phyloP scores from a whole-genome alignment of 2,113 vertebrate species.

The Clinocottus analis region DNA sequence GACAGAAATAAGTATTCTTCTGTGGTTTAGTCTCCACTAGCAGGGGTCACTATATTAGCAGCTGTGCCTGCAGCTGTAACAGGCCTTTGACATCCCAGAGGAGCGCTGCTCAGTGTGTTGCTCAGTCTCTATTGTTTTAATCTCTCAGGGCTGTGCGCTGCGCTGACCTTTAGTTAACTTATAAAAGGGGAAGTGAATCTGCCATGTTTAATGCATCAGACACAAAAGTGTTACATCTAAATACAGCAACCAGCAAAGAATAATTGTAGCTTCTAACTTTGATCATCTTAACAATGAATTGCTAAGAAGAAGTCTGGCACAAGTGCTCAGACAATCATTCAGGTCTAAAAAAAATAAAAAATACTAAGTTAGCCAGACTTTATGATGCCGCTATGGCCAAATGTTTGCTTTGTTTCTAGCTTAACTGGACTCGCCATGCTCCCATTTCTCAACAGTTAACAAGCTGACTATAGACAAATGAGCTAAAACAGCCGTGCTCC shows the following conservation, averaged over 20 bases:
- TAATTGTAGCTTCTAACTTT: background rate
- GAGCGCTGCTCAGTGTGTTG: constrained; percentile 55
- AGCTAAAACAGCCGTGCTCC: too few relatives aligned
- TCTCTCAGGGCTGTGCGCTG: constrained; percentile 43
- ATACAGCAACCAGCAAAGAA: background rate
- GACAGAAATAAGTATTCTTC: constrained; percentile 35
- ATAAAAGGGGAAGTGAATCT: constrained; percentile 45
- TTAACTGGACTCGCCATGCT: background rate
- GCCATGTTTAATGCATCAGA: constrained; percentile 32
- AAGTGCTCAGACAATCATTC: background rate
- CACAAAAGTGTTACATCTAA: background rate
- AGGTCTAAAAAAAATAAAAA: background rate
- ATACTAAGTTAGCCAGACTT: background rate
- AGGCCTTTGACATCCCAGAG: constrained; percentile 59
- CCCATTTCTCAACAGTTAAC: background rate
- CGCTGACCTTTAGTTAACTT: constrained; percentile 56
- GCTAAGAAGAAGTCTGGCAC: background rate
- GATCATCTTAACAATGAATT: background rate
- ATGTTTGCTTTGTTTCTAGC: background rate
- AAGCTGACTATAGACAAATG: background rate
- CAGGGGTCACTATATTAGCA: constrained; percentile 56
- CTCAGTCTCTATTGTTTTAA: constrained; percentile 52
- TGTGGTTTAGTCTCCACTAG: constrained; percentile 42
- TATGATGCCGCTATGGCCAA: background rate
- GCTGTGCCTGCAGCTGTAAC: constrained; percentile 72